Evolutionary conservation across 2,888 invertebrate genomes (phyloP).

Genomic region (Epistrophe eligans): DNA sequence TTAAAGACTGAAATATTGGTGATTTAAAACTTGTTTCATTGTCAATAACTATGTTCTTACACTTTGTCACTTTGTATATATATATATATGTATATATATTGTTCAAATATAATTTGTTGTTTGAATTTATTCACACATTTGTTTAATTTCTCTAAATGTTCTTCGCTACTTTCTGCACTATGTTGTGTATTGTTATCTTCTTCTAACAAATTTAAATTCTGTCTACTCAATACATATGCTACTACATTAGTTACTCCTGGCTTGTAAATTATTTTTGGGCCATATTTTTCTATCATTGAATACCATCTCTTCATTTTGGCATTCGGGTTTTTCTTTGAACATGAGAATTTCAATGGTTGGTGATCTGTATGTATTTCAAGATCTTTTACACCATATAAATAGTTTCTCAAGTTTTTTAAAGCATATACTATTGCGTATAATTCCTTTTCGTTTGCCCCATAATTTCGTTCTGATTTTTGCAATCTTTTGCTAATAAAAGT

Average conservation of each 20-base stretch:
- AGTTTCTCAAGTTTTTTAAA: constrained; percentile 79
- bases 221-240: constrained; percentile 12
- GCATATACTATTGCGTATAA: constrained; percentile 80
- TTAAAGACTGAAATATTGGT: constrained; percentile 16
- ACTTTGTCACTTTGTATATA: too few relatives aligned
- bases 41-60: constrained; percentile 31
- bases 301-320: constrained; percentile 1
- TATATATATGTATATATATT: too few relatives aligned
- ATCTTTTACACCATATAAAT: constrained; percentile 79
- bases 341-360: constrained; percentile 64
- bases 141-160: constrained; percentile 7
- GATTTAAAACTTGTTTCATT: constrained; percentile 33
- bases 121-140: constrained; percentile 27
- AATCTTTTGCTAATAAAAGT: constrained; percentile 79
- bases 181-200: constrained; percentile 29
- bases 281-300: constrained; percentile 20
- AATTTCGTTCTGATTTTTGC: constrained; percentile 77
- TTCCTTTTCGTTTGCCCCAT: constrained; percentile 81
- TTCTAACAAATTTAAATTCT: constrained; percentile 7
- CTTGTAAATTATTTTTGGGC: constrained; percentile 24
- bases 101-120: constrained; percentile 36
- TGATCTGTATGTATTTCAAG: constrained; percentile 74
- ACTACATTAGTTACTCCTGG: constrained; percentile 16
- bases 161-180: constrained; percentile 33
- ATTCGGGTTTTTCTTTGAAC: constrained; percentile 40